phyloP scores from a whole-genome alignment of 2,888 invertebrate species.

The Sarcophaga subvicina region DNA sequence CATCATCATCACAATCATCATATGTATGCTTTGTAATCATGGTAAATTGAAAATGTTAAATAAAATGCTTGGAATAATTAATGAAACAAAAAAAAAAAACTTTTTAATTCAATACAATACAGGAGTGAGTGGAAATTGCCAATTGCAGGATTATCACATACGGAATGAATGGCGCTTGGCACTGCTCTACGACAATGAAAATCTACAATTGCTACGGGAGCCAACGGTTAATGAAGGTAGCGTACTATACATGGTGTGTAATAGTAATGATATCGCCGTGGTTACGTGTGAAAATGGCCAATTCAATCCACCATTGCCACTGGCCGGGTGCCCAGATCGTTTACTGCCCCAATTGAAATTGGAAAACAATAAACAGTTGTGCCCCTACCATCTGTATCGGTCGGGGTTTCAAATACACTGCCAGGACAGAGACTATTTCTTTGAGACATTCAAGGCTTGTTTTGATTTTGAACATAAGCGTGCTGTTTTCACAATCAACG shows the following conservation, averaged over 20 bases:
- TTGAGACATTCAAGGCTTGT: conserved; percentile 56
- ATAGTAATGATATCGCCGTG: conserved; percentile 22
- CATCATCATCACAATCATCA: too few relatives aligned
- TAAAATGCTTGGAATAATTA: too few relatives aligned
- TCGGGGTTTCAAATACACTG: conserved; percentile 53
- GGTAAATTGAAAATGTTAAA: too few relatives aligned
- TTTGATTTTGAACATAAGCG: conserved; percentile 49
- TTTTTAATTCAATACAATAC: not conserved
- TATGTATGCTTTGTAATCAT: too few relatives aligned
- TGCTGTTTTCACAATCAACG: conserved; percentile 54
- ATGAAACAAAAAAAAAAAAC: not conserved
- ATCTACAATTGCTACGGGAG: conserved; percentile 31
- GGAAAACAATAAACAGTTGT: conserved; percentile 27
- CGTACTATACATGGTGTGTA: conserved; percentile 48
- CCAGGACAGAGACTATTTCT: conserved; percentile 45
- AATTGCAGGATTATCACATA: not conserved
- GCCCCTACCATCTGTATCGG: conserved; percentile 39
- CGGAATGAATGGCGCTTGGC: conserved; percentile 48
- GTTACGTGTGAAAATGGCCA: conserved; percentile 38
- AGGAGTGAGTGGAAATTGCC: conserved; percentile 3
- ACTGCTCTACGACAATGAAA: conserved; percentile 31
- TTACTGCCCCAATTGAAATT: conserved; percentile 23
- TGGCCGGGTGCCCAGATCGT: not conserved
- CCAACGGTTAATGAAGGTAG: conserved; percentile 12
- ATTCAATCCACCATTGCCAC: conserved; percentile 9